These are phyloP conservation scores for Leucoma salicis DNA, from an alignment of 2,888 invertebrate genomes.

Conservation along the genomic window DNA sequence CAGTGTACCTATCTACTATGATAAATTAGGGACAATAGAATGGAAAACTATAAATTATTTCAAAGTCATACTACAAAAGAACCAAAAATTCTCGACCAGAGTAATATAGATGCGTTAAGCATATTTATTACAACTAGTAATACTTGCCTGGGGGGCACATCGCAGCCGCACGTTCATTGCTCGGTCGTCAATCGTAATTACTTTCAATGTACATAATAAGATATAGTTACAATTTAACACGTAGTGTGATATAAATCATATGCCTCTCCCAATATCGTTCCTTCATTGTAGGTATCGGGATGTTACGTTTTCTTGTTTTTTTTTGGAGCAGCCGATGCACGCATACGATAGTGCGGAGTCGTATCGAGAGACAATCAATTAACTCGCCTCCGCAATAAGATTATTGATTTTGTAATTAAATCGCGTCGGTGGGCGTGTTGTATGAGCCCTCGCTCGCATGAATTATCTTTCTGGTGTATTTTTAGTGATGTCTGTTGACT, in stretches of 20 bases:
- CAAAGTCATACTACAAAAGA: background rate
- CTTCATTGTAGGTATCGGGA: slow-evolving; percentile 20
- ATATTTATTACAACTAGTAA: slow-evolving; percentile 1
- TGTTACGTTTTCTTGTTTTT: slow-evolving; percentile 19
- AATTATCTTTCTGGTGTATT: slow-evolving; percentile 49
- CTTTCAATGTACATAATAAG: slow-evolving; percentile 17
- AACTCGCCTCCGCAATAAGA: slow-evolving; percentile 65
- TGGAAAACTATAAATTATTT: background rate
- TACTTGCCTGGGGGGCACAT: background rate
- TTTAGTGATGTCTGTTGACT: slow-evolving; percentile 53
- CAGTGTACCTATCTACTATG: too few species aligned
- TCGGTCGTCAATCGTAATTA: slow-evolving; percentile 19
- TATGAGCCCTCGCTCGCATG: slow-evolving; percentile 36
- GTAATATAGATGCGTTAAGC: slow-evolving; percentile 2
- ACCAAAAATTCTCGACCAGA: background rate
- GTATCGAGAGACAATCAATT: slow-evolving; percentile 70
- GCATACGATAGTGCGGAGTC: slow-evolving; percentile 58
- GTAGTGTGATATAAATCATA: slow-evolving; percentile 25
- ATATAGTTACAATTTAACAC: slow-evolving; percentile 15
- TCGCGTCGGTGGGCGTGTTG: slow-evolving; percentile 63
- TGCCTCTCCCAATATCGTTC: slow-evolving; percentile 12
- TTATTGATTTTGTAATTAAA: slow-evolving; percentile 81
- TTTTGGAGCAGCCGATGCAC: slow-evolving; percentile 49
- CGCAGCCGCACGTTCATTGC: slow-evolving; percentile 1
- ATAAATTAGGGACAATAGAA: background rate